Conservation (phyloP, 1,140 invertebrate genomes). For the Drosophila ohnishii region DNA sequence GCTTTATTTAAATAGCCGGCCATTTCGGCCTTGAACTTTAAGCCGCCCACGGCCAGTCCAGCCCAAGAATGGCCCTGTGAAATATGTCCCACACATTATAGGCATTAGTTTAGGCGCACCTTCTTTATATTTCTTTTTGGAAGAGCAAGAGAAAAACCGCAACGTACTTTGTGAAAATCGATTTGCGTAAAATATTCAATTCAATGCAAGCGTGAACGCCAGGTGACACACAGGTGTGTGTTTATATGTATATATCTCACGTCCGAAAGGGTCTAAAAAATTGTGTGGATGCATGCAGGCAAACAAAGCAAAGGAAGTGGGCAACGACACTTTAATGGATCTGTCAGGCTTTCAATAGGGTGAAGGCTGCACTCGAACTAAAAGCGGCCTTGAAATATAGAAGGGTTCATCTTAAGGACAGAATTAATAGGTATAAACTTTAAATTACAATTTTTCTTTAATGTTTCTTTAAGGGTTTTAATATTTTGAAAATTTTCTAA, state of each 20-base stretch:
- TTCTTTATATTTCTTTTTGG: neutral
- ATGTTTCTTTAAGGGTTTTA: neutral
- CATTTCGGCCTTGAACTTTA: constrained; percentile 39
- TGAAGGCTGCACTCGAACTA: constrained; percentile 1
- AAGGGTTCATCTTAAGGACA: neutral
- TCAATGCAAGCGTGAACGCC: constrained; percentile 19
- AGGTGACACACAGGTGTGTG: constrained; percentile 5
- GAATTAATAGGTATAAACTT: neutral
- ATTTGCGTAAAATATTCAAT: constrained; percentile 52
- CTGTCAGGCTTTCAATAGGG: constrained; percentile 11
- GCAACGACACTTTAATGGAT: constrained; percentile 43
- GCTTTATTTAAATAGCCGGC: constrained; percentile 36
- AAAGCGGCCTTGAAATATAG: neutral
- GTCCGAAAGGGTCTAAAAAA: constrained; percentile 17
- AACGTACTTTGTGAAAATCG: constrained; percentile 62
- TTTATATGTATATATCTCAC: too few species aligned
- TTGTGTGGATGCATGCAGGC: constrained; percentile 12
- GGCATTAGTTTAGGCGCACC: constrained; percentile 7
- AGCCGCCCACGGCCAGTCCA: neutral
- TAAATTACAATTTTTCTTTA: neutral
- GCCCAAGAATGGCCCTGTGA: neutral
- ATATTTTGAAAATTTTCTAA: neutral
- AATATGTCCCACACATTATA: constrained; percentile 1
- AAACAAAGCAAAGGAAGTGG: constrained; percentile 24
- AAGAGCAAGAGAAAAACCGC: constrained; percentile 16